Base-by-base conservation (phyloP, 2,888 invertebrate species). In the Acrobasis suavella region DNA sequence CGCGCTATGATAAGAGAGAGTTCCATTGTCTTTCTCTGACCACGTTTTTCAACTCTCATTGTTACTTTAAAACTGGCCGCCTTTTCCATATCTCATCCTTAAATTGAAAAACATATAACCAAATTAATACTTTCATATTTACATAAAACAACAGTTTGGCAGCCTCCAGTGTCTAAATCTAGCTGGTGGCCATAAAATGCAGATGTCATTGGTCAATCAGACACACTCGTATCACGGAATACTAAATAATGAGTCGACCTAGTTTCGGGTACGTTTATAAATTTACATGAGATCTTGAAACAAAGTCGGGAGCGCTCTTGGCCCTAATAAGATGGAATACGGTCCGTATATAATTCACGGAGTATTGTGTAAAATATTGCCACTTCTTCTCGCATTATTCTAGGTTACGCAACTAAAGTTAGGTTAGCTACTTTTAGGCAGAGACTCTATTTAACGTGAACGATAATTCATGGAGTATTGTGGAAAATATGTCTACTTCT, bases 231-330 rank as follows among this genome's bases (percentile, higher is more conserved):
- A 12, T n/a, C 58, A 32, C 37, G 15, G 59, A 59, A 59, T 59
- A 59, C 59, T 59, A 59, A 59, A 59, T 50, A 59, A 37, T 59
- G 59, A 15, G 15, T 15, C 37, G 59, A 59, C 59, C 59, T 12
- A 59, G 37, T 50, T 59, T 59, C 16, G 37, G 54, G 38, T 54
- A 14, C 46, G 46, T 46, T 51, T 51, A 51, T 51, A 51, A 51
- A 51, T 51, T 51, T 51, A 51, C 17, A 51, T 51, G 22, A 51
- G 51, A 15, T 55, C 16, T 16, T 55, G 46, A 46, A 46, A 46
- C 46, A 46, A 46, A 46, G 46, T 46, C 46, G 12, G 46, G n/a
- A 7, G 32, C 14, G 46, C 46, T 46, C 46, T 46, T 14, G 12
- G n/a, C n/a, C 14, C 46, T 46, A 7, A 46, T 14, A 46, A 46